Conservation (phyloP, 2,113 vertebrate species). For the Pseudorasbora parva region DNA sequence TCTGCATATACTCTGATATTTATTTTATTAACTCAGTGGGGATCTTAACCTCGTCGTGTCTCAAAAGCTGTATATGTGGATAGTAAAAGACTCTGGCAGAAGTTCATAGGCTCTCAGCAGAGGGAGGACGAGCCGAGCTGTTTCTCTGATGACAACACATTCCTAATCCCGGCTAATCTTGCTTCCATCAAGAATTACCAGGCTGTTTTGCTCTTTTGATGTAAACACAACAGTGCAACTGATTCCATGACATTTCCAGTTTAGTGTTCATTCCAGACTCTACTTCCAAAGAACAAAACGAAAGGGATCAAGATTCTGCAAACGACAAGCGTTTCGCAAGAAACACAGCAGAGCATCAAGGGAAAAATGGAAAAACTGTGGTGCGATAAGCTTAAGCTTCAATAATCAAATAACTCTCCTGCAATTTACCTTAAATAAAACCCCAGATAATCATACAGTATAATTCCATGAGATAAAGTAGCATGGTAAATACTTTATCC, state of each 20-base stretch:
- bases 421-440: slow-evolving; percentile 2
- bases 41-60: slow-evolving; percentile 49
- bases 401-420: slow-evolving; percentile 18
- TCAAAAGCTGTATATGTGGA: slow-evolving; percentile 37
- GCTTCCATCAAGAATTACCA: not conserved
- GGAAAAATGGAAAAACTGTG: too few species aligned
- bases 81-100: slow-evolving; percentile 50
- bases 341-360: not conserved
- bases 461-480: too few species aligned
- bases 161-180: slow-evolving; percentile 39
- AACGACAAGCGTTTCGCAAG: not conserved
- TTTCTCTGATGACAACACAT: slow-evolving; percentile 24
- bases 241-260: slow-evolving; percentile 31
- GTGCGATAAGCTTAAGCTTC: not conserved
- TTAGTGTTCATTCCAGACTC: not conserved
- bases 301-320: slow-evolving; percentile 2
- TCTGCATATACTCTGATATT: slow-evolving; percentile 65
- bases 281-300: not conserved
- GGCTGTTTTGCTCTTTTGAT: not conserved
- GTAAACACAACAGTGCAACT: slow-evolving; percentile 28
- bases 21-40: slow-evolving; percentile 63
- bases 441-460: not conserved
- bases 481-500: not conserved
- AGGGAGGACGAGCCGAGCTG: not conserved
- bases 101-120: not conserved